Conservation (phyloP, 1,140 invertebrate genomes). For the Mya arenaria region DNA sequence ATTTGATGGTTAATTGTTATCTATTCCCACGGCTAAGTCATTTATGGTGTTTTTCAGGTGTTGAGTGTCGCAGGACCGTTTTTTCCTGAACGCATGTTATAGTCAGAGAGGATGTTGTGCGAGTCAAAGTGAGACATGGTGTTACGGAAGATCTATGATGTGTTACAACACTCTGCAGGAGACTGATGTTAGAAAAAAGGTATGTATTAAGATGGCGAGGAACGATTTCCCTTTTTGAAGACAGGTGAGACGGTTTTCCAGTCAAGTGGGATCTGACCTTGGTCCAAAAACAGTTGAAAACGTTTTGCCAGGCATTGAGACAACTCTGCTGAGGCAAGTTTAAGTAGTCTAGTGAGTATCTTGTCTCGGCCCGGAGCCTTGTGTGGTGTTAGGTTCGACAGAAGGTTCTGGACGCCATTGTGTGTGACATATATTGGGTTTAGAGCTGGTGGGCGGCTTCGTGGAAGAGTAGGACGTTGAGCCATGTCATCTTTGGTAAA, state of each 20-base stretch:
- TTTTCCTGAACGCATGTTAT: no score
- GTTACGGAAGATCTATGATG: no score
- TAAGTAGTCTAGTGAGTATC: neutral
- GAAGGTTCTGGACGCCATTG: conserved; percentile 12
- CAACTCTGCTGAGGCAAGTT: neutral
- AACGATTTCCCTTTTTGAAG: no score
- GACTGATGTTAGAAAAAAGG: no score
- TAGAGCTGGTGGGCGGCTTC: neutral
- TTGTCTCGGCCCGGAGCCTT: conserved; percentile 6
- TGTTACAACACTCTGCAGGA: no score
- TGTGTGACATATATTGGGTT: neutral
- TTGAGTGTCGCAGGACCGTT: conserved; percentile 29
- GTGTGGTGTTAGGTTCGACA: neutral
- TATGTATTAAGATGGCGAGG: no score
- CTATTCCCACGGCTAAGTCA: neutral
- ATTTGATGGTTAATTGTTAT: no score
- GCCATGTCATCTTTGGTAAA: conserved; percentile 4
- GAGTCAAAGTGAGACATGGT: no score
- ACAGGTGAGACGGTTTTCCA: no score
- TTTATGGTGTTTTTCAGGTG: neutral
- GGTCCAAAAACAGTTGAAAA: conserved; percentile 8
- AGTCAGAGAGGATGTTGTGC: no score
- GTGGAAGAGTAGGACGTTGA: neutral
- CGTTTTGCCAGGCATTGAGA: neutral
- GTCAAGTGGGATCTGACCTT: neutral